phyloP scores from a whole-genome alignment of 2,888 invertebrate genomes.

The Mesodorylaimus sp. region DNA sequence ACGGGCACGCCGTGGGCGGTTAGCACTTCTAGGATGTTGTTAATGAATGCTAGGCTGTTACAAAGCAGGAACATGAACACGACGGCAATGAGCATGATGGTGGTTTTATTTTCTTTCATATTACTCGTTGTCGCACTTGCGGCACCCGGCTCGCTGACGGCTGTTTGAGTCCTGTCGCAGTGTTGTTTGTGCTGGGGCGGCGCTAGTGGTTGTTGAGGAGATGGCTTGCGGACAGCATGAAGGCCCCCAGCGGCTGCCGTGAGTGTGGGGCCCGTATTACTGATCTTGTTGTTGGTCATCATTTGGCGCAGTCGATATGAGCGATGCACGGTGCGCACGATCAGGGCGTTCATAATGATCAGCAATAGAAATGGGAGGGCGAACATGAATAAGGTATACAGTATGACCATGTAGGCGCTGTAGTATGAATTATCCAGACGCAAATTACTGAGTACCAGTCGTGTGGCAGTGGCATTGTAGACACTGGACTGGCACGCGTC shows the following conservation, averaged over 20 bases:
- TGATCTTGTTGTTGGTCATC: neutral
- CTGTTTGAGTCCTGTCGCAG: neutral
- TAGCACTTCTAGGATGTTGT: conserved; percentile 23
- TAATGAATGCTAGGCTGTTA: conserved; percentile 27
- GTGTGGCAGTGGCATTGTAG: neutral
- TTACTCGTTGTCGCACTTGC: conserved; percentile 3
- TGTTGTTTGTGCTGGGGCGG: neutral
- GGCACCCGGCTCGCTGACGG: neutral
- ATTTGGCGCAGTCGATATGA: neutral
- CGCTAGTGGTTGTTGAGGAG: neutral
- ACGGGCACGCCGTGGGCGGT: neutral
- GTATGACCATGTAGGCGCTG: neutral
- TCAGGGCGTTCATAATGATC: conserved; percentile 4
- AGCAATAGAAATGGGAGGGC: neutral
- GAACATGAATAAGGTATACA: conserved; percentile 1
- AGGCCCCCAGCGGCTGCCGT: neutral
- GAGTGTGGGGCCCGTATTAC: neutral
- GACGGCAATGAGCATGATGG: conserved; percentile 26
- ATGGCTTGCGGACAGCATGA: neutral
- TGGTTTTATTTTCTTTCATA: conserved; percentile 20
- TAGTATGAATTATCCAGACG: neutral
- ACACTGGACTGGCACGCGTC: neutral
- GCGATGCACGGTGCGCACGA: neutral
- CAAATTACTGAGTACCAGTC: neutral
- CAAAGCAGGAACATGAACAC: conserved; percentile 26